These are phyloP conservation scores for Cryptus armator DNA, from an alignment of 2,888 invertebrate genomes.

Conservation along the genomic window DNA sequence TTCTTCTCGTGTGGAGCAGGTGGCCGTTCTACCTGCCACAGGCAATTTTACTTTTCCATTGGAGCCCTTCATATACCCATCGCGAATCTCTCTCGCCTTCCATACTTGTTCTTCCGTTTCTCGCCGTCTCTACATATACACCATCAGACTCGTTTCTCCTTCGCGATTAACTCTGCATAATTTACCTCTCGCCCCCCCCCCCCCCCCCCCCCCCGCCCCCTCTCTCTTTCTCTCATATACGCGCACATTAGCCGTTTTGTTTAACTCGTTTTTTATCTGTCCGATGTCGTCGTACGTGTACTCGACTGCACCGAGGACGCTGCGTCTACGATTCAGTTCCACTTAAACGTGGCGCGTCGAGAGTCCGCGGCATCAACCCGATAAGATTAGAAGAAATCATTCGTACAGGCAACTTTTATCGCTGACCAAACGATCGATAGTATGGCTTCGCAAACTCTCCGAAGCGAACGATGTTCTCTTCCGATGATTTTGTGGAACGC, in stretches of 20 bases:
- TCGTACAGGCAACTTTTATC: conserved; percentile 62
- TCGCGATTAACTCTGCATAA: conserved; percentile 67
- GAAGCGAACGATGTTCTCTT: conserved; percentile 59
- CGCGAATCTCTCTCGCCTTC: conserved; percentile 20
- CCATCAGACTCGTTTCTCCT: conserved; percentile 58
- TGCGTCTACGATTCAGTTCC: conserved; percentile 62
- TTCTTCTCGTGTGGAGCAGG: conserved; percentile 73
- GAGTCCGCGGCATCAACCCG: conserved; percentile 29
- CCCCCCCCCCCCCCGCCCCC: no score
- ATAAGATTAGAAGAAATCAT: conserved; percentile 66
- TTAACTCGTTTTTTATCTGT: conserved; percentile 46
- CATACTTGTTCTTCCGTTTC: not conserved
- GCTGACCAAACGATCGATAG: conserved; percentile 55
- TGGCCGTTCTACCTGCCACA: conserved; percentile 75
- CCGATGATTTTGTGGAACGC: conserved; percentile 36
- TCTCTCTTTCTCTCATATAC: conserved; percentile 6
- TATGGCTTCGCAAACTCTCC: conserved; percentile 42
- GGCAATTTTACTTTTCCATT: conserved; percentile 75
- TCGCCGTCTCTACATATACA: not conserved
- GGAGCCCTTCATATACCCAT: conserved; percentile 16
- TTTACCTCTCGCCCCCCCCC: conserved; percentile 55
- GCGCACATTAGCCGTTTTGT: conserved; percentile 62
- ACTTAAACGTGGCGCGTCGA: conserved; percentile 36
- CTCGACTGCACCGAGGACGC: conserved; percentile 41
- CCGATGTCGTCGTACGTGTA: conserved; percentile 46